A percentile compares a stretch with the other conserved stretches of the same genome.
phyloP scores from a whole-genome alignment of 2,797 vertebrate species.

The Neosalanx taihuensis region DNA sequence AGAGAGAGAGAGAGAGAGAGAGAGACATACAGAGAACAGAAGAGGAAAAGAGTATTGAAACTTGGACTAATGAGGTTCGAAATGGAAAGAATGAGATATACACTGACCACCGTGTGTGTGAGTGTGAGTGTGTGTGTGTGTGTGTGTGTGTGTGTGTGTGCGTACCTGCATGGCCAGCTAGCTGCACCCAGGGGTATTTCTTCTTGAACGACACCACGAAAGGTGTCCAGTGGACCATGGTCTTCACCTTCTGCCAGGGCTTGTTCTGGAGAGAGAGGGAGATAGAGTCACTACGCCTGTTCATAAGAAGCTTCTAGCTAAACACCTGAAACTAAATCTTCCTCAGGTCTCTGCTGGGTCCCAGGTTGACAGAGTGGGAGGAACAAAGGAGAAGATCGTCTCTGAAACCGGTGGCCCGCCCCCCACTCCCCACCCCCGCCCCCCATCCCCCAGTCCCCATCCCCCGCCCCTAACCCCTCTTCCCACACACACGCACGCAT shows the following conservation, averaged over 20 bases:
- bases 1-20: neutral
- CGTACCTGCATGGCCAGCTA: constrained; percentile 86
- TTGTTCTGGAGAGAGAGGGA: constrained; percentile 66
- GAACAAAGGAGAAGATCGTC: too few species aligned
- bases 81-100: neutral
- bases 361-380: neutral
- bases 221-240: constrained; percentile 82
- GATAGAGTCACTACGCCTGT: neutral
- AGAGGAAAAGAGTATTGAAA: constrained; percentile 1
- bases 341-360: too few species aligned
- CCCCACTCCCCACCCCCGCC: too few species aligned
- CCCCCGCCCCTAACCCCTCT: neutral
- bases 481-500: constrained; percentile 15
- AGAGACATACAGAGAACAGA: neutral
- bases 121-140: neutral
- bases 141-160: neutral
- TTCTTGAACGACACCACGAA: constrained; percentile 82
- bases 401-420: too few species aligned
- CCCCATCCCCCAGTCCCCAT: too few species aligned
- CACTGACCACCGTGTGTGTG: neutral
- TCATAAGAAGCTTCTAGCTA: neutral
- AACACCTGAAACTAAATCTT: too few species aligned
- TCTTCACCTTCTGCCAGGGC: constrained; percentile 85
- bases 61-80: neutral
- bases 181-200: constrained; percentile 87